These are phyloP conservation scores for Caiman crocodilus DNA, from an alignment of 2,797 vertebrate species.

Conservation along the genomic window DNA sequence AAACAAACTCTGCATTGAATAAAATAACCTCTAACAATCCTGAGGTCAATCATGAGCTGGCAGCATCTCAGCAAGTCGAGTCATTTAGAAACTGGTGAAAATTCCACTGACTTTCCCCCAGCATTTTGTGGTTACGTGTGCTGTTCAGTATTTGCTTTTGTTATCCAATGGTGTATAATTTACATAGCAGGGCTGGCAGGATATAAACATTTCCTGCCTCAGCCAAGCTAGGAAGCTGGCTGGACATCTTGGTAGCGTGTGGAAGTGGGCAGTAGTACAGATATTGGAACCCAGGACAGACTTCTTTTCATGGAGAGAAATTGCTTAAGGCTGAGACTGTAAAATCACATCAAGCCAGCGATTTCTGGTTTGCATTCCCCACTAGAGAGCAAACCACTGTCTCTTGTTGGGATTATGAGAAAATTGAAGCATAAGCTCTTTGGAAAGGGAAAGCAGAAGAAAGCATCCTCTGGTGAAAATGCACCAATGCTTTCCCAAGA, in stretches of 20 bases:
- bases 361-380: background rate
- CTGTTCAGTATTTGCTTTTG: slow-evolving; percentile 32
- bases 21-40: too few relatives aligned
- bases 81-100: slow-evolving; percentile 7
- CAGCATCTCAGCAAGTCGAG: rapidly evolving
- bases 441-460: background rate
- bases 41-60: background rate
- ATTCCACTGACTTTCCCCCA: slow-evolving; percentile 43
- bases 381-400: background rate
- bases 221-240: background rate
- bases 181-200: slow-evolving; percentile 39
- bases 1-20: slow-evolving; percentile 3
- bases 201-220: slow-evolving; percentile 52
- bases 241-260: slow-evolving; percentile 7
- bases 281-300: background rate
- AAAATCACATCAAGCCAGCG: background rate
- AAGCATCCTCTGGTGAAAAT: background rate
- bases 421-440: background rate
- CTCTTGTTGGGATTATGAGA: slow-evolving; percentile 40
- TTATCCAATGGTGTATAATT: slow-evolving; percentile 41
- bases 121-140: slow-evolving; percentile 9
- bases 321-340: background rate
- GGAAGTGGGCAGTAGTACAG: background rate
- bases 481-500: slow-evolving; percentile 42
- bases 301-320: background rate